Evolutionary conservation across 2,113 vertebrate species (phyloP).

Genomic region (Pachycephala philippinensis): DNA sequence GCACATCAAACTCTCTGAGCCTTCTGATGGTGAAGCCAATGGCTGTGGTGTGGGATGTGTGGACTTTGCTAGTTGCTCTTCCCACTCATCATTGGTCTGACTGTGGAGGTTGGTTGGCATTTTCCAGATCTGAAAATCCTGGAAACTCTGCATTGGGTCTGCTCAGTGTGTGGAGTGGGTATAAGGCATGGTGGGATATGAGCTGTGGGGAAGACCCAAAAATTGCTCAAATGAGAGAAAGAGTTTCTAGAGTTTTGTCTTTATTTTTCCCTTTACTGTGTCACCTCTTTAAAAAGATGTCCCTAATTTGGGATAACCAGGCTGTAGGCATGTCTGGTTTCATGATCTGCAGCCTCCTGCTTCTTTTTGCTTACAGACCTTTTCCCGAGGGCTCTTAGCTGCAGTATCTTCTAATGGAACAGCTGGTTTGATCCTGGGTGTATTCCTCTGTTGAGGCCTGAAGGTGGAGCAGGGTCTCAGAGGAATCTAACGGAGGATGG

Average conservation of each 20-base stretch:
- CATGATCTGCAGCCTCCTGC: not conserved
- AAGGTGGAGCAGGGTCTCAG: not conserved
- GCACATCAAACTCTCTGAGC: fast-evolving
- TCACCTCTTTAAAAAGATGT: not conserved
- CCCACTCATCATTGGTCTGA: fast-evolving
- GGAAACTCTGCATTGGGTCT: not conserved
- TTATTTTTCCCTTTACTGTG: not conserved
- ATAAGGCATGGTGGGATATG: not conserved
- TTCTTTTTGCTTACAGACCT: not conserved
- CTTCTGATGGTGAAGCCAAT: not conserved
- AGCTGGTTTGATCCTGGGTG: not conserved
- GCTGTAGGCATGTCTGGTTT: not conserved
- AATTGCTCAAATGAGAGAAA: not conserved
- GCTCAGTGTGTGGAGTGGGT: not conserved
- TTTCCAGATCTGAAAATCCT: not conserved
- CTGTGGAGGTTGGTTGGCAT: not conserved
- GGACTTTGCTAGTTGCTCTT: not conserved
- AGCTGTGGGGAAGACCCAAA: not conserved
- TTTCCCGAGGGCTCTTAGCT: not conserved
- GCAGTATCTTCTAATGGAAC: not conserved
- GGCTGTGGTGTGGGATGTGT: not conserved
- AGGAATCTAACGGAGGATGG: not conserved
- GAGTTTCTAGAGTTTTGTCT: not conserved
- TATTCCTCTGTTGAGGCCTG: not conserved
- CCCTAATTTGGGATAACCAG: not conserved